A percentile compares a stretch with the other conserved stretches of the same genome.
Conservation (phyloP, 1,140 invertebrate genomes). For the Drosophila serrata region DNA sequence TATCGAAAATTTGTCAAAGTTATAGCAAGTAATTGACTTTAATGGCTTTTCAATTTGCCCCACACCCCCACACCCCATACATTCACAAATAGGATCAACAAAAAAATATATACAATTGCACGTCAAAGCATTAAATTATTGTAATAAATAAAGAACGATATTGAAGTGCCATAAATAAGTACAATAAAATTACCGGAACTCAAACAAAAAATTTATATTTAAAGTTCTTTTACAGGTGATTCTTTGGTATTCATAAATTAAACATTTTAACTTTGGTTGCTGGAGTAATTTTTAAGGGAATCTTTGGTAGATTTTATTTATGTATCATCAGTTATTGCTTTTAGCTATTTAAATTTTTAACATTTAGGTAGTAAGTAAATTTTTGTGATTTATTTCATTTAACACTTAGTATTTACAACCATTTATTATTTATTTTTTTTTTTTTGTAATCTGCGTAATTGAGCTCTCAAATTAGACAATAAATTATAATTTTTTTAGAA, state of each 20-base stretch:
- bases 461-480: constrained; percentile 11
- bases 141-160: constrained; percentile 53
- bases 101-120: constrained; percentile 20
- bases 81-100: constrained; percentile 7
- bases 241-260: neutral
- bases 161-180: constrained; percentile 65
- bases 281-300: neutral
- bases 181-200: constrained; percentile 37
- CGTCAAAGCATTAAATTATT: constrained; percentile 46
- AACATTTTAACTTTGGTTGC: too few relatives aligned
- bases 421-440: neutral
- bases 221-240: constrained; percentile 28
- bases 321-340: neutral
- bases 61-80: constrained; percentile 4
- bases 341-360: neutral
- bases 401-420: too few relatives aligned
- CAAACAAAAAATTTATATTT: constrained; percentile 2
- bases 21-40: constrained; percentile 67
- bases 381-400: neutral
- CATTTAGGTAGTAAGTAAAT: neutral
- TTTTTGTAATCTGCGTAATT: neutral
- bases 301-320: neutral
- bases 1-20: constrained; percentile 65
- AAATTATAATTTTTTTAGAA: constrained; percentile 12
- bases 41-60: constrained; percentile 65